Conservation (phyloP, 2,797 vertebrate species). For the Pipistrellus nathusii region DNA sequence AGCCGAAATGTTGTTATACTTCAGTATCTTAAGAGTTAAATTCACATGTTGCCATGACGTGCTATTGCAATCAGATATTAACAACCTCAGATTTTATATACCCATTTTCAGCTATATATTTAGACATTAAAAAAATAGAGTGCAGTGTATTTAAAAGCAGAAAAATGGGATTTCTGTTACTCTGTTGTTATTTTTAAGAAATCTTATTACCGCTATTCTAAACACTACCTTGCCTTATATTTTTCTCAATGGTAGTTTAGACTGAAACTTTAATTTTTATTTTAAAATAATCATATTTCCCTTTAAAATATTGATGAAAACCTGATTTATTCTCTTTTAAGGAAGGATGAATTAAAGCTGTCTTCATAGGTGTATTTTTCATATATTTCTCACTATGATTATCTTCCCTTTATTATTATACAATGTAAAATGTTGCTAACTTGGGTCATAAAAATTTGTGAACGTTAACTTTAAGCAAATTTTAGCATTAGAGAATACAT, state of each 20-base stretch:
- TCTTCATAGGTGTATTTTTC: slow-evolving; percentile 72
- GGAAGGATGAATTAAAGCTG: slow-evolving; percentile 64
- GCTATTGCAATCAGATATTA: slow-evolving; percentile 72
- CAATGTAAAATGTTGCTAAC: slow-evolving; percentile 35
- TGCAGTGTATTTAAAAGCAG: slow-evolving; percentile 65
- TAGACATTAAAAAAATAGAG: slow-evolving; percentile 33
- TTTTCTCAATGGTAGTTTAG: not conserved
- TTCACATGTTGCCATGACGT: slow-evolving; percentile 73
- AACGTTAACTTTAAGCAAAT: slow-evolving; percentile 60
- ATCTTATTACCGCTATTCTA: not conserved
- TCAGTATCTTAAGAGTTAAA: slow-evolving; percentile 78
- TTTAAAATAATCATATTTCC: slow-evolving; percentile 44
- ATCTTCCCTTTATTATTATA: slow-evolving; percentile 51
- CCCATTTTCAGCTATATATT: slow-evolving; percentile 44
- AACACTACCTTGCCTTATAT: not conserved
- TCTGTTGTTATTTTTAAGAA: slow-evolving; percentile 23
- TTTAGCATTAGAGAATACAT: slow-evolving; percentile 16
- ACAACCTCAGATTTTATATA: slow-evolving; percentile 68
- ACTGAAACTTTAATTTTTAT: slow-evolving; percentile 28
- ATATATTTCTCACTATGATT: not conserved
- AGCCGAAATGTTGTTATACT: slow-evolving; percentile 68
- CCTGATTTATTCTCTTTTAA: not conserved
- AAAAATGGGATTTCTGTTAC: not conserved
- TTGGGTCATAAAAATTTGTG: not conserved
- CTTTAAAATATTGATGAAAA: not conserved